Conservation (phyloP, 2,888 invertebrate species). For the Monopis laevigella region DNA sequence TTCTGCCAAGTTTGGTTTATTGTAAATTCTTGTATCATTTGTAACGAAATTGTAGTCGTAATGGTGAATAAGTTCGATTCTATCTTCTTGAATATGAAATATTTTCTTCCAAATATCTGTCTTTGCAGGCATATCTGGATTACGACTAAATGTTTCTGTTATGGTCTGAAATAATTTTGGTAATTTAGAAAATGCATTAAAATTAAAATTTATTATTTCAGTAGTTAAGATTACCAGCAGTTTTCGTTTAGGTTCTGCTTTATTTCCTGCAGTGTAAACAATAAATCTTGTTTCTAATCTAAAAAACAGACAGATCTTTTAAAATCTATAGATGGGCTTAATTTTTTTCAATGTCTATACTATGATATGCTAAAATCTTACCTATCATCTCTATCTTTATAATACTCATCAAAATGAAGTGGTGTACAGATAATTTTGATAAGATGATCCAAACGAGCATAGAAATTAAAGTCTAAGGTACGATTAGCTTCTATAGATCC, state of each 20-base stretch:
- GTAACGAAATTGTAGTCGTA: constrained; percentile 70
- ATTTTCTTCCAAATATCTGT: constrained; percentile 73
- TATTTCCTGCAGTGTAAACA: constrained; percentile 33
- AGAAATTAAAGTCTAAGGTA: constrained; percentile 49
- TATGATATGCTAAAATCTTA: too few relatives aligned
- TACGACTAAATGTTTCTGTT: constrained; percentile 70
- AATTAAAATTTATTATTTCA: not conserved
- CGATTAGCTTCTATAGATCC: constrained; percentile 41
- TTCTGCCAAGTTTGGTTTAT: constrained; percentile 76
- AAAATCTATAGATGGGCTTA: too few relatives aligned
- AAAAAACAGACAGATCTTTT: constrained; percentile 12
- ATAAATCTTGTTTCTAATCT: constrained; percentile 44
- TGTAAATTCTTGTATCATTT: constrained; percentile 70
- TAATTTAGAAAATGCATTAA: not conserved
- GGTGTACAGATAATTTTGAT: constrained; percentile 63
- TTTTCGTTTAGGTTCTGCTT: constrained; percentile 1
- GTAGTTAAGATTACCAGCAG: not conserved
- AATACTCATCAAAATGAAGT: constrained; percentile 64
- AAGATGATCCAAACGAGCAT: constrained; percentile 77
- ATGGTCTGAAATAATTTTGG: constrained; percentile 48
- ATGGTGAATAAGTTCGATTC: constrained; percentile 71
- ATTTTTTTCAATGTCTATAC: too few relatives aligned
- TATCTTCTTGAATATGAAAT: constrained; percentile 69
- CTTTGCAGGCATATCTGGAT: constrained; percentile 60
- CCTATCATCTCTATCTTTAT: constrained; percentile 66